phyloP scores from a whole-genome alignment of 2,797 vertebrate species.

The Margarornis squamiger region DNA sequence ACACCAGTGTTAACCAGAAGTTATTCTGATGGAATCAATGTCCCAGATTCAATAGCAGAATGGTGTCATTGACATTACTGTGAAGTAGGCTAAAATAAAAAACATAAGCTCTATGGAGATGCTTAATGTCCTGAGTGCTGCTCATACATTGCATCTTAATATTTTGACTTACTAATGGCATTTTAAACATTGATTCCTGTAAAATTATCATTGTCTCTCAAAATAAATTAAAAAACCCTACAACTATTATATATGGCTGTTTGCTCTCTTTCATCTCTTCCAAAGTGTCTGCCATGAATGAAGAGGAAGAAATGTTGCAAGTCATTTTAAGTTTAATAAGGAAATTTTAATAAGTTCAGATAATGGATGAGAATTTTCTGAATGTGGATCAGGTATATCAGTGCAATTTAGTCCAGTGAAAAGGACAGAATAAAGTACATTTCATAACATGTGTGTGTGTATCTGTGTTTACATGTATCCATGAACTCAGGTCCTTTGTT shows the following conservation, averaged over 20 bases:
- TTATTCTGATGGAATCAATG: fast-evolving
- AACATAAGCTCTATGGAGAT: background rate
- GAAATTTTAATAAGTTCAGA: background rate
- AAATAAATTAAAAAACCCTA: background rate
- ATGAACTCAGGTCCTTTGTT: background rate
- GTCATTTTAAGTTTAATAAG: background rate
- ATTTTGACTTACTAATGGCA: background rate
- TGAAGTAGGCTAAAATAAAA: background rate
- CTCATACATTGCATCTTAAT: background rate
- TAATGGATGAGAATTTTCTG: background rate
- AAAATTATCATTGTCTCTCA: background rate
- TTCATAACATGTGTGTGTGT: fast-evolving
- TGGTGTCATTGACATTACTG: background rate
- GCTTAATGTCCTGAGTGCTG: background rate
- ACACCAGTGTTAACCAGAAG: background rate
- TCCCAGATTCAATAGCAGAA: background rate
- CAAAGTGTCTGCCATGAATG: background rate
- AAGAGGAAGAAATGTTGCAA: background rate
- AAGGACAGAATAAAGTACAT: background rate
- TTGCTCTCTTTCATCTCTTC: background rate
- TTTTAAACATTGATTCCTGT: background rate
- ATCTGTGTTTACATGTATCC: background rate
- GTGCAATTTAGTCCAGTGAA: background rate
- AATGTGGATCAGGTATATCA: background rate
- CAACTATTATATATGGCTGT: background rate